Evolutionary conservation across 2,113 vertebrate genomes (phyloP), one percentile per base, ranked within the genome.

Genomic region (Nerophis ophidion): DNA sequence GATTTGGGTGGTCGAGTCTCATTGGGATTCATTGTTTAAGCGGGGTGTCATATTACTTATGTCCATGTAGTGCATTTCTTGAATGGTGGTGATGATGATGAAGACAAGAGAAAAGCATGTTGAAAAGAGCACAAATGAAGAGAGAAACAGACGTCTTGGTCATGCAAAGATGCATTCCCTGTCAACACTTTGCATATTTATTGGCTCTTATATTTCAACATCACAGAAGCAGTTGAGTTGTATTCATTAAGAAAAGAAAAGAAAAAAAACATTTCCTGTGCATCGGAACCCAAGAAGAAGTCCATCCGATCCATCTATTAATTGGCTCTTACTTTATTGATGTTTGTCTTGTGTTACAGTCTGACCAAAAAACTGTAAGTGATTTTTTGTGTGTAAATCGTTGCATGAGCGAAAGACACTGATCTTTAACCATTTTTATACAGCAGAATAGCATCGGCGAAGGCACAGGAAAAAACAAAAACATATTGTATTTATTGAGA

Each of bases 401-500:
- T 66, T 75, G 78, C 80, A 81, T 79, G 70, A 56, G 76, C 75
- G 75, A 71, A 77, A 81, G 61, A 69, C 52, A 45, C 54, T 48
- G 65, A 70, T 62, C 35, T 63, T 58, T 68, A 63, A 67, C 53
- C 45, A 60, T 84, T 82, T 85, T 79, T 85, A 86, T 80, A 47
- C 42, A 79, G 57, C 57, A 73, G 60, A 73, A 50, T 64, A 77
- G 73, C 36, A 17, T 66, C 70, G 67, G 73, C 58, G 50, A 75
- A 71, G 61, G 74, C 57, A 75, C 11, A 11, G 40, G 12, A 44
- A 44, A 66, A 70, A 71, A 81, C 71, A 80, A 54, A 70, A 71
- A 64, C 65, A 36, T 79, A 78, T 80, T 60, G 40, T 82, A 86
- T 86, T 88, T 84, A 87, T 86, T 82, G 50, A 73, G 74, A 83